Evolutionary conservation across 30 jellyfish, hydroid and myxozoan genomes (phyloP), one percentile per base, ranked within the genome.

Genomic region (Aurelia sp.): DNA sequence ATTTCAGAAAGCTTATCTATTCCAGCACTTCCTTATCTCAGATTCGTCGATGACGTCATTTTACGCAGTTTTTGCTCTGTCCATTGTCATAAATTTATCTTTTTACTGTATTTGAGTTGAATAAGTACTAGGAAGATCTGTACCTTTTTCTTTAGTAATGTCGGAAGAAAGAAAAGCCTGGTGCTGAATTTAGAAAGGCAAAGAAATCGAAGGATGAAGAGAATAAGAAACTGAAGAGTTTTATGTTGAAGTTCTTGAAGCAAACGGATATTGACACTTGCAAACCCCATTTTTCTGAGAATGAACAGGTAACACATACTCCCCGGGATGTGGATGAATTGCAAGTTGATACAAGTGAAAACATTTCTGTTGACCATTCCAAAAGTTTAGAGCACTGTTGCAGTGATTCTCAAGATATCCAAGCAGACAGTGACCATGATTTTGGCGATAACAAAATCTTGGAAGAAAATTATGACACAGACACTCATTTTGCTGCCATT

Each of bases 151-250:
- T 59, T 21, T n/a, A 59, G 68, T 30, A 59, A 59, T 59, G 68
- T 59, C 68, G 23, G 68, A 59, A 53, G 52, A 44, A 53, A 44
- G 85, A 35, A 74, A 74, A 60, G 52, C 11, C 57, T 74, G 85
- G 85, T 52, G 73, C 74, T n/a, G 74, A 74, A 27, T 22, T 22
- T 53, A 53, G 85, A 74, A 74, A 51, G 50, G 76, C 73, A 35
- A 74, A 48, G 58, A 16, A 27, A 21, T 57, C 81, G 1, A 70
- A 37, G 62, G 19, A n/a, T n/a, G n/a, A n/a, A n/a, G n/a, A n/a
- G n/a, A n/a, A n/a, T n/a, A n/a, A n/a, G n/a, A n/a, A n/a, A n/a
- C n/a, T n/a, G n/a, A n/a, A n/a, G n/a, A n/a, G n/a, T n/a, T n/a
- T n/a, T n/a, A n/a, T n/a, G n/a, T n/a, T n/a, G n/a, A n/a, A n/a